Conservation (phyloP, 1,140 invertebrate genomes). For the Papilio xuthus region DNA sequence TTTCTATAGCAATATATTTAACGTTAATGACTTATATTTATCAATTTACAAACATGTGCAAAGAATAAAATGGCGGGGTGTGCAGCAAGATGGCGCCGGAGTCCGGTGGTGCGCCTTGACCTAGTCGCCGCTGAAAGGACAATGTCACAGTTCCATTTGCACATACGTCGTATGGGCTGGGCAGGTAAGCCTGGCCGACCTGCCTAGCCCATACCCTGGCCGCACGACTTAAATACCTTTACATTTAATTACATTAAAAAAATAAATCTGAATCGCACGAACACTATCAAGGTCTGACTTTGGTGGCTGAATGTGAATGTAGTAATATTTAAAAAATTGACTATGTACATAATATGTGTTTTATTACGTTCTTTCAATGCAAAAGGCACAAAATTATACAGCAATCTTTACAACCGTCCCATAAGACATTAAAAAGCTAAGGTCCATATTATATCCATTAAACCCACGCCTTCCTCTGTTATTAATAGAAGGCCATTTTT, state of each 20-base stretch:
- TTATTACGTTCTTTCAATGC: background rate
- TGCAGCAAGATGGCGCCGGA: conserved; percentile 12
- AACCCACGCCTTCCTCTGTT: background rate
- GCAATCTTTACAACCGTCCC: background rate
- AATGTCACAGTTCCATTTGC: conserved; percentile 30
- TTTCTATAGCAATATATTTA: too few species aligned
- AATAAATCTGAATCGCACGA: background rate
- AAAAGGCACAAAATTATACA: background rate
- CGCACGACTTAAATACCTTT: conserved; percentile 20
- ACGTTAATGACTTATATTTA: too few species aligned
- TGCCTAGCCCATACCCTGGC: conserved; percentile 11
- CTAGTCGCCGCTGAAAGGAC: conserved; percentile 29
- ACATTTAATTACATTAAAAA: conserved; percentile 14
- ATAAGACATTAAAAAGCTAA: background rate
- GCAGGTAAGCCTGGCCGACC: background rate
- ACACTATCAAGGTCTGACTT: background rate
- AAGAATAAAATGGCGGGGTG: conserved; percentile 14
- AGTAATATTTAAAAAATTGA: background rate
- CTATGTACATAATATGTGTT: background rate
- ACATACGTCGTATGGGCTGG: background rate
- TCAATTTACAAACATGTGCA: background rate
- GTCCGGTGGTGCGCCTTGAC: conserved; percentile 18
- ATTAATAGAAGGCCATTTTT: background rate
- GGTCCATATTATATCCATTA: background rate
- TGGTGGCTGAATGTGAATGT: background rate